These are phyloP conservation scores for Macquaria ambigua DNA, from an alignment of 2,113 vertebrate genomes.

Conservation along the genomic window DNA sequence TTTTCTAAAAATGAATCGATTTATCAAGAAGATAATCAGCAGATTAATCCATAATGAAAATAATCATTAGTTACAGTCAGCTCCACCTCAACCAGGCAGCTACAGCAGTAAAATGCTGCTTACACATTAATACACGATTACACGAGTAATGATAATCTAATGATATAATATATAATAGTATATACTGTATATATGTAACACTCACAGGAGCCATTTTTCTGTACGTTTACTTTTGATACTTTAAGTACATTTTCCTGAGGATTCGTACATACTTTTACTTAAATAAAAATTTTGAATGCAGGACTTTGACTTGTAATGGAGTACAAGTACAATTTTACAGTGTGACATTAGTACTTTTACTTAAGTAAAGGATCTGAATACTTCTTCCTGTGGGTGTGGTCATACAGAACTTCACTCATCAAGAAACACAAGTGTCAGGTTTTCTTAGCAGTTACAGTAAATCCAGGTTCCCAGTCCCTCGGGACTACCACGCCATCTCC, in stretches of 20 bases:
- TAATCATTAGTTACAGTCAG: background rate
- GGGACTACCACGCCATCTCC: background rate
- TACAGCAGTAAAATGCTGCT: background rate
- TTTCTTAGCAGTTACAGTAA: conserved; percentile 8
- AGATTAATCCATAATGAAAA: background rate
- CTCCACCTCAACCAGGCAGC: background rate
- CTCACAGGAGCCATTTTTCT: background rate
- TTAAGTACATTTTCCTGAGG: background rate
- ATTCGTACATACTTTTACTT: background rate
- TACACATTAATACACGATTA: background rate
- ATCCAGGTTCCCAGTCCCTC: background rate
- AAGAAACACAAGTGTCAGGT: background rate
- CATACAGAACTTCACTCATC: background rate
- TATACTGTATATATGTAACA: no score
- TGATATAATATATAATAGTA: background rate
- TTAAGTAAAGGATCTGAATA: background rate
- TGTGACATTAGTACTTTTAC: background rate
- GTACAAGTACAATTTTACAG: background rate
- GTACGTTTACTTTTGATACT: background rate
- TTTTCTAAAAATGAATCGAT: background rate
- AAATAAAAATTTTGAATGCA: background rate
- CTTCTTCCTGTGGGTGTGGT: background rate
- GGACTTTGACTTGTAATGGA: background rate
- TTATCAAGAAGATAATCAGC: background rate
- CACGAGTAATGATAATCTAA: background rate